Evolutionary conservation across 2,113 vertebrate genomes (phyloP).

Genomic region (Myodes glareolus): DNA sequence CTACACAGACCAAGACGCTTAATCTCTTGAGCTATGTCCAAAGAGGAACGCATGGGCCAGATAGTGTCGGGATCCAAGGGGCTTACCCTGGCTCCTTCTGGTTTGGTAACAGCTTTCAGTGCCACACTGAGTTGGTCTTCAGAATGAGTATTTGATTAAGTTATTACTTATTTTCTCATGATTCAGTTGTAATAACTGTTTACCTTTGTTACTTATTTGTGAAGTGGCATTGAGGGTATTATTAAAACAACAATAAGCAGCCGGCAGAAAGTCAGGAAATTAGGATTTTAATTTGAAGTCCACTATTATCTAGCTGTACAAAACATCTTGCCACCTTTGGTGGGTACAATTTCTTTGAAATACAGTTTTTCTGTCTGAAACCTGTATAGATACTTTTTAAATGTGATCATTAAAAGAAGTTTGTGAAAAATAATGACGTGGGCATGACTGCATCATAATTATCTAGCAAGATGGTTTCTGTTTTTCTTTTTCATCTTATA

Average conservation of each 20-base stretch:
- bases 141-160: slow-evolving; percentile 1
- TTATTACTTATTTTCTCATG: background rate
- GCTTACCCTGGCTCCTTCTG: background rate
- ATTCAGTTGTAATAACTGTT: background rate
- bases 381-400: background rate
- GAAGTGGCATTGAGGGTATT: background rate
- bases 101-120: background rate
- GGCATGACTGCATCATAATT: background rate
- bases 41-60: background rate
- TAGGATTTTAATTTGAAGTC: slow-evolving; percentile 16
- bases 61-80: background rate
- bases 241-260: background rate
- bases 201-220: background rate
- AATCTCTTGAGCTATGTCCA: slow-evolving; percentile 2
- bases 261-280: background rate
- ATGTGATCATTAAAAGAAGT: background rate
- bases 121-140: background rate
- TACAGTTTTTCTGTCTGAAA: background rate
- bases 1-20: slow-evolving; percentile 22
- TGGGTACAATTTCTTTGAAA: background rate
- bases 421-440: background rate
- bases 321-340: background rate
- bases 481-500: slow-evolving; percentile 23
- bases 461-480: background rate
- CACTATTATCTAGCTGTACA: background rate